Conservation (phyloP, 2,797 vertebrate genomes). For the Bradypus variegatus region DNA sequence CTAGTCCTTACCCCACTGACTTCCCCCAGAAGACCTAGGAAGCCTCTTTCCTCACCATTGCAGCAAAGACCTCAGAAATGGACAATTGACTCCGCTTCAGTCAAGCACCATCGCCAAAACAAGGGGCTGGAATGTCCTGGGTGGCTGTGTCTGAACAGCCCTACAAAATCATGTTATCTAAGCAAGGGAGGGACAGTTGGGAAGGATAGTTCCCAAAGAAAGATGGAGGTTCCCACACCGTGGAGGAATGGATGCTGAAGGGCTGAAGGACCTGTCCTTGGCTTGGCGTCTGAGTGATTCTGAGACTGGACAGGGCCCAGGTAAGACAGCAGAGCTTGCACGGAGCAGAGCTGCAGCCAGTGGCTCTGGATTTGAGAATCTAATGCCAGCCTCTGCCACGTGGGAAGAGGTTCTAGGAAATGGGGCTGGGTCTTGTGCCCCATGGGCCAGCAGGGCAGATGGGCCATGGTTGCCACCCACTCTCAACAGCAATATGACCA, state of each 20-base stretch:
- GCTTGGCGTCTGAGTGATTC: too few relatives aligned
- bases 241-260: background rate
- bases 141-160: background rate
- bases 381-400: background rate
- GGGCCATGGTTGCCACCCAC: background rate
- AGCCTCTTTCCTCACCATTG: background rate
- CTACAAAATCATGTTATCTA: background rate
- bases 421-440: background rate
- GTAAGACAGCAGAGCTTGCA: background rate
- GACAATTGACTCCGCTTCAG: background rate
- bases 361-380: background rate
- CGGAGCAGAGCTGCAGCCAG: background rate
- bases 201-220: background rate
- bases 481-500: background rate
- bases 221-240: background rate
- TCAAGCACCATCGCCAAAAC: too few relatives aligned
- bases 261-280: background rate
- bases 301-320: background rate
- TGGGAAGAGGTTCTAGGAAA: too few relatives aligned
- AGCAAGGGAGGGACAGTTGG: background rate
- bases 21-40: background rate
- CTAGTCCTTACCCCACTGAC: background rate
- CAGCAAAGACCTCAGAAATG: background rate
- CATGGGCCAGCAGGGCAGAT: background rate
- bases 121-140: accelerated